Evolutionary conservation across 2,113 vertebrate genomes (phyloP).

Genomic region (Misgurnus mizolepis): DNA sequence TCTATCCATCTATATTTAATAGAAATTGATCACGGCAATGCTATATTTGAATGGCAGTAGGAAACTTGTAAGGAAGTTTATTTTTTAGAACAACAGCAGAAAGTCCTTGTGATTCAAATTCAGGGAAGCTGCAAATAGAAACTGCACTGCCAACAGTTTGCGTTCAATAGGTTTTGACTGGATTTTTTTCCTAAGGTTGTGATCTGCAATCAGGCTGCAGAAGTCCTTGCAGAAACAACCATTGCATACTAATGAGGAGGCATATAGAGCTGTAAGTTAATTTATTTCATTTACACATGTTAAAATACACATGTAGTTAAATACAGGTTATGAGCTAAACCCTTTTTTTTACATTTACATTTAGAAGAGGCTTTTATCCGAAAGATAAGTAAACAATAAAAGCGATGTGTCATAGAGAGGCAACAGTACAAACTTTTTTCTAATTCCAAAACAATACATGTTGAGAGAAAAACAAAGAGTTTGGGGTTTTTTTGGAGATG

Average conservation of each 20-base stretch:
- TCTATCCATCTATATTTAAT: constrained; percentile 10
- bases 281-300: background rate
- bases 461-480: too few relatives aligned
- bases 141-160: constrained; percentile 40
- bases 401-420: too few relatives aligned
- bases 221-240: constrained; percentile 11
- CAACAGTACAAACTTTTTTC: too few relatives aligned
- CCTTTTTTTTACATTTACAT: too few relatives aligned
- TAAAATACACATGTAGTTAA: background rate
- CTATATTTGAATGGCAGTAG: background rate
- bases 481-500: too few relatives aligned
- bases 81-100: constrained; percentile 8
- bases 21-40: background rate
- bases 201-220: constrained; percentile 39
- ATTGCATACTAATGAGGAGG: background rate
- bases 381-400: too few relatives aligned
- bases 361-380: too few relatives aligned
- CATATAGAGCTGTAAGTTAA: background rate
- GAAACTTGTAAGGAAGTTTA: background rate
- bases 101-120: constrained; percentile 29
- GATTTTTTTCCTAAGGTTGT: constrained; percentile 27
- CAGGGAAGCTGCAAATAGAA: constrained; percentile 38
- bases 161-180: constrained; percentile 32
- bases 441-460: too few relatives aligned
- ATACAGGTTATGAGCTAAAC: too few relatives aligned